Evolutionary conservation across 1,140 invertebrate species (phyloP).

Genomic region (Penaeus japonicus): DNA sequence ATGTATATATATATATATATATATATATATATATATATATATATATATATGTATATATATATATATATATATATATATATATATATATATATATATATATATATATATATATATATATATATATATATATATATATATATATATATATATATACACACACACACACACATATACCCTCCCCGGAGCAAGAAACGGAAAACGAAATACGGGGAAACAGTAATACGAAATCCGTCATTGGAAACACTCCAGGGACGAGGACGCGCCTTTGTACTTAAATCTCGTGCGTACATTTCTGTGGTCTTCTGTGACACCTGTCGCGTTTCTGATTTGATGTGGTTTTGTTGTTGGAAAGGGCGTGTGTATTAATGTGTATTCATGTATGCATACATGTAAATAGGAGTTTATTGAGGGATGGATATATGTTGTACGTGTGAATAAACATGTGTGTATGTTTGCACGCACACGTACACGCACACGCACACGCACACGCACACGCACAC

Average conservation of each 20-base stretch:
- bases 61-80: background rate
- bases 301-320: too few species aligned
- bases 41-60: background rate
- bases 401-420: background rate
- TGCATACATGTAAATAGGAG: too few species aligned
- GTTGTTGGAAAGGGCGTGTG: too few species aligned
- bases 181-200: too few species aligned
- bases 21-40: background rate
- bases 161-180: background rate
- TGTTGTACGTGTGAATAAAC: background rate
- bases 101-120: background rate
- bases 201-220: too few species aligned
- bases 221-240: too few species aligned
- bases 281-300: too few species aligned
- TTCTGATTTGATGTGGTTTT: too few species aligned
- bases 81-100: background rate
- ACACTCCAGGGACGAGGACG: too few species aligned
- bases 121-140: background rate
- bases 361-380: background rate
- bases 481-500: too few species aligned
- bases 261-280: too few species aligned
- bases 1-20: background rate
- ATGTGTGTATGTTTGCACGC: background rate
- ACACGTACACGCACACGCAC: background rate
- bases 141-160: background rate